Evolutionary conservation across 2,113 vertebrate species (phyloP).

Genomic region (Pygoscelis antarcticus): DNA sequence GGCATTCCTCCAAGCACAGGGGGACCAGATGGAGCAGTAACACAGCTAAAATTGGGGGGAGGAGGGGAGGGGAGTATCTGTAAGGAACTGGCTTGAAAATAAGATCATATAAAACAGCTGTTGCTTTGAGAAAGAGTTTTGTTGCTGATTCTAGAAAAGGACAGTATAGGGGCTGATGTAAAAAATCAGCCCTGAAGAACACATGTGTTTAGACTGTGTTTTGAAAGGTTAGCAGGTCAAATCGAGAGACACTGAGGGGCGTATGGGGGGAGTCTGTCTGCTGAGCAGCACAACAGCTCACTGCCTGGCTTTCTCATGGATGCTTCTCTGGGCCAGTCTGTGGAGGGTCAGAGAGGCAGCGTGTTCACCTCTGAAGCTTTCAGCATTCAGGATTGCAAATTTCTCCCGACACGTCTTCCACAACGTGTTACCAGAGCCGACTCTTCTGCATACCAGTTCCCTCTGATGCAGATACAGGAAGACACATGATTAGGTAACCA

Average conservation of each 20-base stretch:
- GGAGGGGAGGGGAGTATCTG: neutral
- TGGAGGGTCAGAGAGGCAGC: neutral
- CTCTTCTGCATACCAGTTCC: neutral
- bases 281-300: neutral
- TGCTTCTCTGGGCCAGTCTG: neutral
- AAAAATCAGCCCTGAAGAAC: neutral
- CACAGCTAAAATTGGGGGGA: neutral
- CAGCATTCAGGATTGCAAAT: neutral
- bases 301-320: neutral
- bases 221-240: neutral
- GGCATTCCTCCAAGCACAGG: slow-evolving; percentile 3
- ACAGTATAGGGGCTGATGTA: neutral
- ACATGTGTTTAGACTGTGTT: neutral
- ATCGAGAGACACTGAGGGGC: neutral
- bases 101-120: slow-evolving; percentile 28
- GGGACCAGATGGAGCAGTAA: slow-evolving; percentile 34
- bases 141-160: neutral
- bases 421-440: accelerated
- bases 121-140: neutral
- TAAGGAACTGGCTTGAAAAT: neutral
- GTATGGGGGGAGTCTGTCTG: neutral
- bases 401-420: neutral
- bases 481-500: neutral
- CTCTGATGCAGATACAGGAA: neutral
- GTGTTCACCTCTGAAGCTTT: neutral